These are phyloP conservation scores for Bubo blakistoni DNA, from an alignment of 2,113 vertebrate species.

Conservation along the genomic window DNA sequence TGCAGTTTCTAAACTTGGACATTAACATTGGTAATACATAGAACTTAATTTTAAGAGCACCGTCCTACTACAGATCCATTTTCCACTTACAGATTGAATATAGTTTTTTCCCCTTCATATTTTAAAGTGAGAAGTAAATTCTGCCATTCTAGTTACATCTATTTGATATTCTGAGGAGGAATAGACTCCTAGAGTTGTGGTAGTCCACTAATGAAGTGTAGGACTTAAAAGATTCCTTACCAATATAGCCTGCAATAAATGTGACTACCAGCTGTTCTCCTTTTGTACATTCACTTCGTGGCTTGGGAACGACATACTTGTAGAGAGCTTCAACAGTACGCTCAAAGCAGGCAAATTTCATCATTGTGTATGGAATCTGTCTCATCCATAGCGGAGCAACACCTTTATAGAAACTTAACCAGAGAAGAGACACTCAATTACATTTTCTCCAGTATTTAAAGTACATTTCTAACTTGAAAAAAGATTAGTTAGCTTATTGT, in stretches of 20 bases:
- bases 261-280: slow-evolving; percentile 92
- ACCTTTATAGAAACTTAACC: slow-evolving; percentile 93
- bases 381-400: slow-evolving; percentile 98
- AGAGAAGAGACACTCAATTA: not conserved
- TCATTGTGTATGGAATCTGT: slow-evolving; percentile 99
- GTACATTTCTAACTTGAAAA: not conserved
- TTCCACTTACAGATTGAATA: not conserved
- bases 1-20: not conserved
- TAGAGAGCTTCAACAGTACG: slow-evolving; percentile 95
- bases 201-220: not conserved
- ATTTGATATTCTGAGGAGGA: not conserved
- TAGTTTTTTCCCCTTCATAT: not conserved
- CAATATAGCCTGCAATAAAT: slow-evolving; percentile 95
- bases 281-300: slow-evolving; percentile 91
- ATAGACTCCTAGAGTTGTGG: not conserved
- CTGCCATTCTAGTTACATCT: not conserved
- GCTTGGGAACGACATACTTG: slow-evolving; percentile 93
- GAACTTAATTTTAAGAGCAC: not conserved
- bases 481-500: not conserved
- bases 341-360: slow-evolving; percentile 99
- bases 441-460: not conserved
- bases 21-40: not conserved
- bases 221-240: slow-evolving; percentile 73
- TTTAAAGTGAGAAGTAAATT: not conserved
- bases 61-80: not conserved